Percentiles rank a stretch among this genome's conserved stretches.
phyloP scores from a whole-genome alignment of 2,113 vertebrate species.

The Parus major region DNA sequence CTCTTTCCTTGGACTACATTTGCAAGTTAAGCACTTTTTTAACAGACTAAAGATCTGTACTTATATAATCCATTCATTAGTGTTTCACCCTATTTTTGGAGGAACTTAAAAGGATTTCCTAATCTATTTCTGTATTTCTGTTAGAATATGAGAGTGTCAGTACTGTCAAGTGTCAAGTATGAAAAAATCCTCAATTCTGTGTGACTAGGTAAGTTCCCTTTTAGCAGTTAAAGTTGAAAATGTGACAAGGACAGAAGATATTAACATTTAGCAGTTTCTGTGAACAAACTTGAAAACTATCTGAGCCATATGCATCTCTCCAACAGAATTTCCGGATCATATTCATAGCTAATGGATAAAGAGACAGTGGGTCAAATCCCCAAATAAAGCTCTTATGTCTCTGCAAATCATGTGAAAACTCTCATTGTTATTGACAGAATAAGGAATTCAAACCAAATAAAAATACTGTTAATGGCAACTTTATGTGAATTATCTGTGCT shows the following conservation, averaged over 20 bases:
- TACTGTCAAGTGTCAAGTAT: not conserved
- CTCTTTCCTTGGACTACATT: not conserved
- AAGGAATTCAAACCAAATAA: not conserved
- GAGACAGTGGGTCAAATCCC: not conserved
- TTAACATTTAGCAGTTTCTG: not conserved
- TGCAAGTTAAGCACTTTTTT: not conserved
- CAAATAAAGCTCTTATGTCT: not conserved
- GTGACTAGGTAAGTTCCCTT: not conserved
- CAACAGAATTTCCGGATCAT: not conserved
- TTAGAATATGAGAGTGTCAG: not conserved
- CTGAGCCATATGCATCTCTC: not conserved
- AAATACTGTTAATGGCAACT: not conserved
- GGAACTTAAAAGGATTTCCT: not conserved
- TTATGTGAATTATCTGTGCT: not conserved
- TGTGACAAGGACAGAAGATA: not conserved
- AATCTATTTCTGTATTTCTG: not conserved
- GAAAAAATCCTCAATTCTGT: not conserved
- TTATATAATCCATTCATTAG: not conserved
- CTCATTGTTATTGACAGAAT: not conserved
- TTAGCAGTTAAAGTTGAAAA: not conserved
- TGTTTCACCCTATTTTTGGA: not conserved
- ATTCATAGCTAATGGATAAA: not conserved
- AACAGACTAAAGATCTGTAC: not conserved
- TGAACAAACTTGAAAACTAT: not conserved
- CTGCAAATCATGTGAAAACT: not conserved